Conservation (phyloP, 1,140 invertebrate species). For the Brachionus rubens region DNA sequence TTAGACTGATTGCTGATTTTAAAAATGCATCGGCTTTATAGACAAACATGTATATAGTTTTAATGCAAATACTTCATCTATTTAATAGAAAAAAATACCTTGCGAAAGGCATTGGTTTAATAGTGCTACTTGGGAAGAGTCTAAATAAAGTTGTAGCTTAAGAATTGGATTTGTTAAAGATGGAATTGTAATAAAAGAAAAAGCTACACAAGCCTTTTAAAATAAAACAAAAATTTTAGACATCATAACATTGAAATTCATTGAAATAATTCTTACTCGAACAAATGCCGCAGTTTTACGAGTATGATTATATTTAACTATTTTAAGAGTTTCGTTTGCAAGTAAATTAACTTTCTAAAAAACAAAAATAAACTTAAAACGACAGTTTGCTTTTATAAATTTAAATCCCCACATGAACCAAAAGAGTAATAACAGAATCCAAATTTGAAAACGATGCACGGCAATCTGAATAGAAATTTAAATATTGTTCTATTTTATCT, state of each 20-base stretch:
- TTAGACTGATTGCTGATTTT: slow-evolving; percentile 75
- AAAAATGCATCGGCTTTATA: slow-evolving; percentile 78
- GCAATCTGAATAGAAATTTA: slow-evolving; percentile 88
- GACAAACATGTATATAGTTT: slow-evolving; percentile 59
- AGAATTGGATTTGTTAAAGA: slow-evolving; percentile 74
- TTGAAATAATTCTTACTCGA: slow-evolving; percentile 60
- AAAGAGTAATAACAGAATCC: slow-evolving; percentile 75
- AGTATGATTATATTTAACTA: slow-evolving; percentile 74
- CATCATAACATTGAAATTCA: not conserved
- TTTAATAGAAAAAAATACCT: too few species aligned
- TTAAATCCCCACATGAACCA: slow-evolving; percentile 70
- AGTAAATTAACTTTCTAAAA: slow-evolving; percentile 74
- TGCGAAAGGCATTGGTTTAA: slow-evolving; percentile 85
- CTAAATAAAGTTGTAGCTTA: slow-evolving; percentile 77
- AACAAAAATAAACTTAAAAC: slow-evolving; percentile 10
- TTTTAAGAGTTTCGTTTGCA: slow-evolving; percentile 70
- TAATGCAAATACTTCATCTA: too few species aligned
- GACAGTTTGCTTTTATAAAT: too few species aligned
- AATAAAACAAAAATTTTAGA: slow-evolving; percentile 24
- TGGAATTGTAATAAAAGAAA: slow-evolving; percentile 89
- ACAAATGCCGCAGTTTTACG: slow-evolving; percentile 78
- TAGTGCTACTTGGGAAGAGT: slow-evolving; percentile 81
- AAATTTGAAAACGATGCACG: slow-evolving; percentile 81
- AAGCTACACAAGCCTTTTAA: slow-evolving; percentile 80
- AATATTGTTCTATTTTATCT: slow-evolving; percentile 79